Conservation (phyloP, 2,888 invertebrate genomes). For the Himalopsyche tibetana region DNA sequence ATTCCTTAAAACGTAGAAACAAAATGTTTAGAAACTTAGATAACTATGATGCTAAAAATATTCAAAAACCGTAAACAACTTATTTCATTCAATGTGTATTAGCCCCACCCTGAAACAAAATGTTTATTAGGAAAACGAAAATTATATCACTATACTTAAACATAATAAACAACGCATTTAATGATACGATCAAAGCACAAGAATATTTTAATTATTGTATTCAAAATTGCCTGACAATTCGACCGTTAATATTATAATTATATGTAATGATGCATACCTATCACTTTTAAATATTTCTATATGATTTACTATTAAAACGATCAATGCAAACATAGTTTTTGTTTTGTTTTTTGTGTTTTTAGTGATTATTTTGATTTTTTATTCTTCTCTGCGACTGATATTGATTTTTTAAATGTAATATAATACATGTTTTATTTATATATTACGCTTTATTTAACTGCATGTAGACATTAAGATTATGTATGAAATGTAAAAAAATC, state of each 20-base stretch:
- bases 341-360: too few species aligned
- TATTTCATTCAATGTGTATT: not conserved
- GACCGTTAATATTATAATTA: not conserved
- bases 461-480: too few species aligned
- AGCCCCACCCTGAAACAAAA: not conserved
- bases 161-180: slow-evolving; percentile 7
- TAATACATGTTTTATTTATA: too few species aligned
- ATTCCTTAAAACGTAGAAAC: slow-evolving; percentile 35
- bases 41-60: slow-evolving; percentile 41
- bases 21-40: slow-evolving; percentile 31
- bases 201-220: slow-evolving; percentile 15
- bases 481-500: too few species aligned
- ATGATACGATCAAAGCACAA: slow-evolving; percentile 18
- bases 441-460: too few species aligned
- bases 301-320: not conserved
- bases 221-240: slow-evolving; percentile 18
- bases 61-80: slow-evolving; percentile 5
- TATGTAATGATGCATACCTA: not conserved
- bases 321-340: not conserved
- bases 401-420: too few species aligned
- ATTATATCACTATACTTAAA: slow-evolving; percentile 20
- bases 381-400: too few species aligned
- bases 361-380: too few species aligned
- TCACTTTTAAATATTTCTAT: not conserved
- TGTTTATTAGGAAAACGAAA: not conserved